phyloP scores from a whole-genome alignment of 2,797 vertebrate genomes.

The Mormyrus proboscirostris region DNA sequence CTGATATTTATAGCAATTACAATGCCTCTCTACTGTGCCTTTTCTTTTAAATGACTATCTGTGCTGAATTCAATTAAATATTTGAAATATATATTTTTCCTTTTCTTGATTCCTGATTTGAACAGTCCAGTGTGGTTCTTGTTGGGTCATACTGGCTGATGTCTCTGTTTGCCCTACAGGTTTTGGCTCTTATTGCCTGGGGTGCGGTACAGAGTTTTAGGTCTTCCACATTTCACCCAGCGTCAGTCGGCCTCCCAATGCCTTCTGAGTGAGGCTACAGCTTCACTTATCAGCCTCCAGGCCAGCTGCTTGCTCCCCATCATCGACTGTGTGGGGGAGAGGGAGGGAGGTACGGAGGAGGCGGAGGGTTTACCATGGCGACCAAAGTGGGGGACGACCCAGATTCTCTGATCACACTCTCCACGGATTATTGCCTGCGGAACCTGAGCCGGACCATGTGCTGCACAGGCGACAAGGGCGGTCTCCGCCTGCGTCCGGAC shows the following conservation, averaged over 20 bases:
- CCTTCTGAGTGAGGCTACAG: conserved; percentile 6
- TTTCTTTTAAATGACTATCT: background rate
- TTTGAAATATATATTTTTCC: background rate
- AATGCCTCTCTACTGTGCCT: background rate
- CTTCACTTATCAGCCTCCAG: background rate
- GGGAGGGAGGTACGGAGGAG: conserved; percentile 28
- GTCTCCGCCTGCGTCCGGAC: conserved; percentile 77
- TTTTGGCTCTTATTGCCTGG: background rate
- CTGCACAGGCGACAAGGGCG: conserved; percentile 78
- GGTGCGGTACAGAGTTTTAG: background rate
- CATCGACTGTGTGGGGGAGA: conserved; percentile 23
- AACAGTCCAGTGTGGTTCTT: background rate
- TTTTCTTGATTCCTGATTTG: background rate
- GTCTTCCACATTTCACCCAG: conserved; percentile 9
- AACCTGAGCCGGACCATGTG: conserved; percentile 90
- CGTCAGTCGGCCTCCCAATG: conserved; percentile 11
- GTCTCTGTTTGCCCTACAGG: background rate
- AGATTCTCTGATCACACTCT: conserved; percentile 84
- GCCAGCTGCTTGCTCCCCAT: conserved; percentile 11
- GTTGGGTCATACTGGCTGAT: background rate
- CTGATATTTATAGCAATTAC: background rate
- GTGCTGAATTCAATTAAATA: background rate
- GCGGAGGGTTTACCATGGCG: conserved; percentile 64
- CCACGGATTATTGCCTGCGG: conserved; percentile 85
- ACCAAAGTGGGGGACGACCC: conserved; percentile 85